Evolutionary conservation across 2,888 invertebrate species (phyloP).

Genomic region (Patella pellucida): DNA sequence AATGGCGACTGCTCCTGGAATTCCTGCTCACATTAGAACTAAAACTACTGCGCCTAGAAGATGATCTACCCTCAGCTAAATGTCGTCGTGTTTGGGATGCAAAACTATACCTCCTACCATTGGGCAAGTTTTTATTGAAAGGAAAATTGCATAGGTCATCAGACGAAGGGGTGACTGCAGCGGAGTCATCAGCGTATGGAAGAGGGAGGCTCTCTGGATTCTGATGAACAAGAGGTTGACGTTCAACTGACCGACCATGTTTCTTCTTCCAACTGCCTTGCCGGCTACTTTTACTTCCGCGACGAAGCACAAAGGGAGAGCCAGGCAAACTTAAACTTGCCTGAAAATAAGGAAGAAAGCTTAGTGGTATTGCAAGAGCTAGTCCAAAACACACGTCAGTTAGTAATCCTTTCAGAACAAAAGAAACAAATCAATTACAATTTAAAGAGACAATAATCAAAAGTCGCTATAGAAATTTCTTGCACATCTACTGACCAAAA

Average conservation of each 20-base stretch:
- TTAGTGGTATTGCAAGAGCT: slow-evolving; percentile 4
- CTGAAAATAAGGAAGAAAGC: slow-evolving; percentile 73
- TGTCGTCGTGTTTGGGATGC: slow-evolving; percentile 88
- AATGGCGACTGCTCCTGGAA: slow-evolving; percentile 74
- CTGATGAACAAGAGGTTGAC: slow-evolving; percentile 92
- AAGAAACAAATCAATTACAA: slow-evolving; percentile 1
- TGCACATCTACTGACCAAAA: too few relatives aligned
- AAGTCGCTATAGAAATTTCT: too few relatives aligned
- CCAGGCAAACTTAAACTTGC: slow-evolving; percentile 96
- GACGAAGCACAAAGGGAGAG: slow-evolving; percentile 93
- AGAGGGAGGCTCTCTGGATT: slow-evolving; percentile 82
- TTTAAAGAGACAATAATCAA: too few relatives aligned
- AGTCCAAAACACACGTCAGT: slow-evolving; percentile 18
- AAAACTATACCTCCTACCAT: slow-evolving; percentile 87
- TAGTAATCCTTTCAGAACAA: slow-evolving; percentile 3
- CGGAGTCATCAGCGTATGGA: slow-evolving; percentile 97
- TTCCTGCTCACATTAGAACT: slow-evolving; percentile 55
- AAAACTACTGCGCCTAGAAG: slow-evolving; percentile 53
- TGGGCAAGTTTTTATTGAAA: slow-evolving; percentile 76
- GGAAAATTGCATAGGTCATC: slow-evolving; percentile 79
- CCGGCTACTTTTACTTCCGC: slow-evolving; percentile 80
- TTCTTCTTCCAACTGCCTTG: slow-evolving; percentile 73
- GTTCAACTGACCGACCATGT: slow-evolving; percentile 77
- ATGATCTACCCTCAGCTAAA: slow-evolving; percentile 25
- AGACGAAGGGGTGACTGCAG: slow-evolving; percentile 97